Percentiles rank a stretch among this genome's conserved stretches.
Conservation (phyloP, 2,113 vertebrate species). For the Pelobates fuscus region DNA sequence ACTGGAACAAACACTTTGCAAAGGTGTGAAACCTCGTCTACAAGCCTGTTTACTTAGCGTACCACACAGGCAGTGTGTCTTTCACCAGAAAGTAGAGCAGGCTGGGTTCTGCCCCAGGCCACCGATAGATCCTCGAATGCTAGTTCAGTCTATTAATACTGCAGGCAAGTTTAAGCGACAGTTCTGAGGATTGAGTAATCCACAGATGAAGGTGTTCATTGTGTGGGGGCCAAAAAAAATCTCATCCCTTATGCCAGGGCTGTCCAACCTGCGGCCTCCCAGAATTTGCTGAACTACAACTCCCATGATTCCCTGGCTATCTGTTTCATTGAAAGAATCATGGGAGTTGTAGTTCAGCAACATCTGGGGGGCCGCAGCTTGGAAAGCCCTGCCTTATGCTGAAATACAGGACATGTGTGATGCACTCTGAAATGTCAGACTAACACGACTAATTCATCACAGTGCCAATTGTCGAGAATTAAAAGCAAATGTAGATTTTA, state of each 20-base stretch:
- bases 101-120: not conserved
- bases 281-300: too few species aligned
- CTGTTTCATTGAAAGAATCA: too few species aligned
- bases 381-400: too few species aligned
- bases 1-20: not conserved
- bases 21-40: not conserved
- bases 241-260: not conserved
- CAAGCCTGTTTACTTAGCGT: not conserved
- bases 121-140: not conserved
- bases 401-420: not conserved
- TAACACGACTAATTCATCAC: too few species aligned
- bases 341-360: too few species aligned
- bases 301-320: too few species aligned
- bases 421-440: not conserved
- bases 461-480: too few species aligned
- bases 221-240: not conserved
- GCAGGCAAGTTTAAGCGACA: not conserved
- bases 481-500: too few species aligned
- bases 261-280: too few species aligned
- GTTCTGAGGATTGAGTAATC: not conserved
- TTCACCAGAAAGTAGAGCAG: not conserved
- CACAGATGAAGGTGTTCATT: not conserved
- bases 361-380: too few species aligned
- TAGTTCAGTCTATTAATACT: slow-evolving; percentile 1
- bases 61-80: not conserved